Evolutionary conservation across 2,888 invertebrate species (phyloP).

Genomic region (Mimumesa dahlbomi): DNA sequence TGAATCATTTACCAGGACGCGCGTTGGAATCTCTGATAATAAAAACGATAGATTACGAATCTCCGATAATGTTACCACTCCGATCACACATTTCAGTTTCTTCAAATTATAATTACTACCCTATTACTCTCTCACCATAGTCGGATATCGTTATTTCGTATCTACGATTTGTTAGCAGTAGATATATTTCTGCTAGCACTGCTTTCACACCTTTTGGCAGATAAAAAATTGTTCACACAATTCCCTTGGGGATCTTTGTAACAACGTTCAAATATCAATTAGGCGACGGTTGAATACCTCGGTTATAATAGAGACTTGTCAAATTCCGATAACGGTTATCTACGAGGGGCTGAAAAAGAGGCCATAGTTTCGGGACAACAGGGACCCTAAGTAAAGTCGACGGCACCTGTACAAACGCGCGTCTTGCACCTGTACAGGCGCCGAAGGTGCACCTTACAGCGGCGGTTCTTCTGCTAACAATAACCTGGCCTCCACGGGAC

Average conservation of each 20-base stretch:
- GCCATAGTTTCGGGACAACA: not conserved
- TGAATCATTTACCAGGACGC: conserved; percentile 49
- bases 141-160: too few relatives aligned
- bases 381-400: conserved; percentile 36
- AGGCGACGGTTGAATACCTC: too few relatives aligned
- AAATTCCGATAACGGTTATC: too few relatives aligned
- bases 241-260: not conserved
- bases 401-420: conserved; percentile 57
- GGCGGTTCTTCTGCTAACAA: conserved; percentile 57
- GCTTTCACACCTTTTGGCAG: conserved; percentile 11
- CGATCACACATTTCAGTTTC: too few relatives aligned
- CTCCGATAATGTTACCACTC: too few relatives aligned
- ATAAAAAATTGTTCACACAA: too few relatives aligned
- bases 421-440: conserved; percentile 51
- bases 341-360: too few relatives aligned
- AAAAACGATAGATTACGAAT: conserved; percentile 1
- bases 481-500: conserved; percentile 46
- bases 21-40: not conserved
- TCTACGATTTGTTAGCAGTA: conserved; percentile 24
- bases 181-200: conserved; percentile 26
- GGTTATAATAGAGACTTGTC: too few relatives aligned
- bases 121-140: too few relatives aligned
- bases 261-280: too few relatives aligned
- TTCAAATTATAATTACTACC: too few relatives aligned
- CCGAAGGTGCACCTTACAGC: conserved; percentile 46